Evolutionary conservation across 2,113 vertebrate genomes (phyloP), one percentile per base, ranked within the genome.

Genomic region (Labeo rohita): DNA sequence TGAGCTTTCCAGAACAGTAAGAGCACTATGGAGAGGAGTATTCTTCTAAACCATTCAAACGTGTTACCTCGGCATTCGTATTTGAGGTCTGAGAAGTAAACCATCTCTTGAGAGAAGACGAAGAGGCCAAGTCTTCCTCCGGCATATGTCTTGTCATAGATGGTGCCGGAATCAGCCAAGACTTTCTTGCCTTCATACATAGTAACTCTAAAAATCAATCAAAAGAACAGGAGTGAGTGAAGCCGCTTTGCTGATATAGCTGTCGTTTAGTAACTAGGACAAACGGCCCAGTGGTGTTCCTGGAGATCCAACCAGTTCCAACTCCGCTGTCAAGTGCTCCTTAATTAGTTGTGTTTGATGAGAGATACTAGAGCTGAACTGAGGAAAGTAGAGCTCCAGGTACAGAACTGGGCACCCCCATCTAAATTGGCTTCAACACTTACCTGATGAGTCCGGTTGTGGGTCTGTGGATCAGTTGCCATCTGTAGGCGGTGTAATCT

Each of bases 31-130:
- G 0, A 43, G 21, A 56, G 36, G 6, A 13, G 28, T 11, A 15
- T 21, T 28, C 13, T 77, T 61, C 56, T 15, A 34, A 21, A 52
- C 28, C 39, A 21, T 6, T 18, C 3, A n/a, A 11, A 43, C 61
- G 2, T 49, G 93, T 93, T 95, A 99, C 98, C 98, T 99, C 95
- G 96, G 91, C 98, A 99, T 94, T 99, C 97, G 21, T 99, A 99
- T 96, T 99, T 99, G 92, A 99, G 96, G 91, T 99, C 98, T 10
- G 98, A 99, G 94, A 99, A 99, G 96, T 99, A 99, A 88, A 98
- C 97, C 98, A 99, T 98, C 96, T 99, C 98, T 94, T 99, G 98
- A 88, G 98, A 99, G 94, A 99, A 99, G 91, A 99, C 97, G 70
- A 99, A 99, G 86, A 99, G 89, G 84, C 98, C 98, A 91, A 99